These are phyloP conservation scores for Aspiorhynchus laticeps DNA, from an alignment of 2,113 vertebrate species.

Conservation along the genomic window DNA sequence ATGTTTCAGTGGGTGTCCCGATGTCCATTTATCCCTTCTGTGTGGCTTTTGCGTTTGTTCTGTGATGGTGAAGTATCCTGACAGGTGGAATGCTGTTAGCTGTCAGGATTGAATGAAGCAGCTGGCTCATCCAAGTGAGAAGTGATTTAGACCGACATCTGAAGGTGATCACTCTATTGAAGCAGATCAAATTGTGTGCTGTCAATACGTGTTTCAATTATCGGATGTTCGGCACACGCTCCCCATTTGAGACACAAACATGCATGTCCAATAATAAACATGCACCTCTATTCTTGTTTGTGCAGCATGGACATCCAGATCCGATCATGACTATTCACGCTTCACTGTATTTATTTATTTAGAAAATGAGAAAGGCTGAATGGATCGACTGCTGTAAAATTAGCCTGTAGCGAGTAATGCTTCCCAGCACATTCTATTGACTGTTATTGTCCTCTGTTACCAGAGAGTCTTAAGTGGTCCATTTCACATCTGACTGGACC, in stretches of 20 bases:
- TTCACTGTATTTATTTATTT: background rate
- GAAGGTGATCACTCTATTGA: slow-evolving; percentile 35
- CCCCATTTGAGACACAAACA: background rate
- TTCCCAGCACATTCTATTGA: slow-evolving; percentile 34
- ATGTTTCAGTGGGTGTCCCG: background rate
- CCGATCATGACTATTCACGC: background rate
- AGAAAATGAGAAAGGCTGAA: background rate
- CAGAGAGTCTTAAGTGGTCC: slow-evolving; percentile 42
- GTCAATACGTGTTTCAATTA: slow-evolving; percentile 13
- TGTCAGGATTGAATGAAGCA: slow-evolving; percentile 29
- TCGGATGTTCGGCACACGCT: background rate
- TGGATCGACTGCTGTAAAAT: slow-evolving; percentile 23
- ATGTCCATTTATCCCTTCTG: background rate
- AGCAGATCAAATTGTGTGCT: slow-evolving; percentile 22
- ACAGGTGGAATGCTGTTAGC: slow-evolving; percentile 15
- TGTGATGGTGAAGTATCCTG: slow-evolving; percentile 18
- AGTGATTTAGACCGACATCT: background rate
- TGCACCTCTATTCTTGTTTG: background rate
- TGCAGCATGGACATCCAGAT: background rate
- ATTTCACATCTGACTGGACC: slow-evolving; percentile 48
- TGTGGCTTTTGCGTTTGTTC: slow-evolving; percentile 35
- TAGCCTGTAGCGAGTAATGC: background rate
- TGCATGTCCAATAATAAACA: slow-evolving; percentile 6
- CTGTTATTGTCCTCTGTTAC: slow-evolving; percentile 7
- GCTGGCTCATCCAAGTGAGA: slow-evolving; percentile 1